Base-by-base conservation (phyloP, 1,140 invertebrate genomes). In the Dendrolimus kikuchii region DNA sequence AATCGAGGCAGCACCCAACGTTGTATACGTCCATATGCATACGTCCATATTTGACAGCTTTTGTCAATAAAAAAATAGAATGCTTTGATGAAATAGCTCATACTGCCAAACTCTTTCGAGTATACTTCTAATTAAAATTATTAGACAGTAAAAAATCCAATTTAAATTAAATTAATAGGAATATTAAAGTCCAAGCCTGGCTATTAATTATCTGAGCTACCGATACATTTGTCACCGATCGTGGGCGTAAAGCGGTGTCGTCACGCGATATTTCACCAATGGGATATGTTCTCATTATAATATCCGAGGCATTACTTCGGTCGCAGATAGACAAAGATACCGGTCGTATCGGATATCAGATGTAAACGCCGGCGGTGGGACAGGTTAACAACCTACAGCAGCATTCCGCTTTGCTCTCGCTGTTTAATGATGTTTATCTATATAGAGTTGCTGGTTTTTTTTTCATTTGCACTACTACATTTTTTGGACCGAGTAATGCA, bases 321-420 rank as follows among this genome's bases (percentile, higher is more conserved):
- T 81, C 75, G 77, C 75, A 66, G 77, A 79, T 73, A 70, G 56
- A 67, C 62, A 65, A 68, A 69, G 71, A 73, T 79, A 79, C 64
- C 70, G 60, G 55, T 23, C 64, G 67, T 80, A 81, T 81, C 69
- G 64, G 60, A 62, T 81, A 76, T 81, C 72, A 75, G 74, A 76
- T 76, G 71, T 75, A 69, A 73, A 67, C 64, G 23, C 23, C 23
- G 64, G 51, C 51, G 55, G 58, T 66, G 66, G 66, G 70, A 78
- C 74, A 77, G 74, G 75, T 75, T 73, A 79, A 77, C 74, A 78
- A 74, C 73, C 75, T 69, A 23, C 23, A 43, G 53, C 74, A 65
- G 72, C 77, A 81, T 77, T 78, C 75, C 75, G 59, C 51, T 45
- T 59, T 59, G 63, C 62, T 23, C 23, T 23, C 23, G 23, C 46